A percentile compares a stretch with the other conserved stretches of the same genome.
These are phyloP conservation scores for Apteryx mantelli DNA, from an alignment of 2,113 vertebrate species.

Conservation along the genomic window DNA sequence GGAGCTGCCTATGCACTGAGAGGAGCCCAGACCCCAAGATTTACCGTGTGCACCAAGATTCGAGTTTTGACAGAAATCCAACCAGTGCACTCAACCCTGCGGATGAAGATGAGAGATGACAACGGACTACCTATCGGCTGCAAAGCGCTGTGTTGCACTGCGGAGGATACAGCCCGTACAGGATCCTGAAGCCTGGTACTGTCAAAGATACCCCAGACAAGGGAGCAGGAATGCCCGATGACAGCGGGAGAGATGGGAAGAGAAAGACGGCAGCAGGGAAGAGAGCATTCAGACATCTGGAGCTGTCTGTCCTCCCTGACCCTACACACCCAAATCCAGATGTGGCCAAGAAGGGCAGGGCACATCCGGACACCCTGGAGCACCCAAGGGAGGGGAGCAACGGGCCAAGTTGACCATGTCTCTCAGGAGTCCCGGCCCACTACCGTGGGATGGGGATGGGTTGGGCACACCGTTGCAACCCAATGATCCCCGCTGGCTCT, in stretches of 20 bases:
- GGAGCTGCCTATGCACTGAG: not conserved
- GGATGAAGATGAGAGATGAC: not conserved
- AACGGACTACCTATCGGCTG: not conserved
- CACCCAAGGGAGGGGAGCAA: not conserved
- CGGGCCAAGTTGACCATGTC: not conserved
- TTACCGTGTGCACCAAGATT: rapidly evolving
- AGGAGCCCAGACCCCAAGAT: rapidly evolving
- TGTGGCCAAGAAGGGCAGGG: not conserved
- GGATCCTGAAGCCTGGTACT: not conserved
- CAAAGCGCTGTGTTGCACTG: not conserved
- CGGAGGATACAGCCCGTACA: not conserved
- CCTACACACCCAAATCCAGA: not conserved
- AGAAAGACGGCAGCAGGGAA: not conserved
- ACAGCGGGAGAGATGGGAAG: not conserved
- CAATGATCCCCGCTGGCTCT: rapidly evolving
- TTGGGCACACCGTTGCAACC: rapidly evolving
- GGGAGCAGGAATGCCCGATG: not conserved
- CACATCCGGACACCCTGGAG: not conserved
- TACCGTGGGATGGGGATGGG: not conserved
- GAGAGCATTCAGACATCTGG: not conserved
- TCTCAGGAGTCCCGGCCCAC: not conserved
- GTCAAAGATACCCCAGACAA: not conserved
- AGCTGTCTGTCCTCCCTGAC: not conserved
- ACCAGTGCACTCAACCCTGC: not conserved
- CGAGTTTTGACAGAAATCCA: not conserved